phyloP scores from a whole-genome alignment of 2,888 invertebrate genomes.

The Dasypolia templi region DNA sequence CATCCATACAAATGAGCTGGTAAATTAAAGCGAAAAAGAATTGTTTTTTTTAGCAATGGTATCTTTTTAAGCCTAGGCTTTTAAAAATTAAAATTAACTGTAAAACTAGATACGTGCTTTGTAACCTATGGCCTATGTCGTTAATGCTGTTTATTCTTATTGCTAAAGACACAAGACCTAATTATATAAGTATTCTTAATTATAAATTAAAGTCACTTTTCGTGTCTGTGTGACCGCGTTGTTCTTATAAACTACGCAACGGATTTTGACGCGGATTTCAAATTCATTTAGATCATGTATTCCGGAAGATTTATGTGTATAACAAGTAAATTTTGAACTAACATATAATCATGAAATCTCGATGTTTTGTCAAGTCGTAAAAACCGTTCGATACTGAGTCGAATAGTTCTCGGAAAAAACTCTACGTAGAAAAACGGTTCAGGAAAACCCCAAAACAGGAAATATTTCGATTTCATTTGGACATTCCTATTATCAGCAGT shows the following conservation, averaged over 20 bases:
- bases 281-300: no score
- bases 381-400: no score
- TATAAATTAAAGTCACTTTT: no score
- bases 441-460: slow-evolving; percentile 4
- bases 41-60: slow-evolving; percentile 1
- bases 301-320: background rate
- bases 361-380: background rate
- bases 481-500: slow-evolving; percentile 20
- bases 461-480: slow-evolving; percentile 27
- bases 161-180: background rate
- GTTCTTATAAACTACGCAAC: no score
- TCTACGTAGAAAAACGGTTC: background rate
- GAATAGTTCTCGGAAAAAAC: slow-evolving; percentile 6
- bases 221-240: no score
- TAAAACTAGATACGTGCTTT: background rate
- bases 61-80: background rate
- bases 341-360: background rate
- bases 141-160: background rate
- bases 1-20: slow-evolving; percentile 38
- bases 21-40: background rate
- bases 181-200: background rate
- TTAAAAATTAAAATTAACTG: background rate
- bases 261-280: no score
- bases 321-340: background rate
- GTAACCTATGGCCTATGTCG: background rate